Evolutionary conservation across 2,888 invertebrate species (phyloP).

Genomic region (Chymomyza fuscimana): DNA sequence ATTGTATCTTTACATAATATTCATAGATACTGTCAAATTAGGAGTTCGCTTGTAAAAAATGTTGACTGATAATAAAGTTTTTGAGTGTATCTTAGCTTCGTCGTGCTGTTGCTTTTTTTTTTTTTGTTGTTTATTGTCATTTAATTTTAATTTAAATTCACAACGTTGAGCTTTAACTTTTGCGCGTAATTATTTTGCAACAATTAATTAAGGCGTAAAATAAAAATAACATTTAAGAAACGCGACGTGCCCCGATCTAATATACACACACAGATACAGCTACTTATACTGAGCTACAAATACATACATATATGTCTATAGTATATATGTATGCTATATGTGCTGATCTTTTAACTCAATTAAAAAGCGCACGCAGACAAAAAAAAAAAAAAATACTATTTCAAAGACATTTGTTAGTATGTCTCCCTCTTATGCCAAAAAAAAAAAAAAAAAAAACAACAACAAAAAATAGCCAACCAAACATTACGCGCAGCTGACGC

Average conservation of each 20-base stretch:
- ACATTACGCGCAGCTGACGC: slow-evolving; percentile 37
- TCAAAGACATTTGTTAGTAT: slow-evolving; percentile 44
- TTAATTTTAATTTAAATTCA: slow-evolving; percentile 49
- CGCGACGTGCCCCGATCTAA: slow-evolving; percentile 2
- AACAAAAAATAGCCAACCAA: slow-evolving; percentile 31
- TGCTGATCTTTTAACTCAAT: slow-evolving; percentile 67
- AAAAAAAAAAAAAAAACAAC: background rate
- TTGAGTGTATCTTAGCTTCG: too few species aligned
- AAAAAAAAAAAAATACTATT: slow-evolving; percentile 32
- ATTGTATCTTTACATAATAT: too few species aligned
- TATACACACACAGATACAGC: background rate
- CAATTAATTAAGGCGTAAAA: slow-evolving; percentile 71
- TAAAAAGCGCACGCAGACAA: slow-evolving; percentile 68
- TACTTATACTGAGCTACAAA: too few species aligned
- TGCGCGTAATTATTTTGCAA: slow-evolving; percentile 74
- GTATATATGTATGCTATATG: slow-evolving; percentile 35
- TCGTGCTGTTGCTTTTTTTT: background rate
- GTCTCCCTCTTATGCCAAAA: slow-evolving; percentile 3
- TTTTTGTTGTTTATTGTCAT: slow-evolving; percentile 29
- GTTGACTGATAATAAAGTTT: too few species aligned
- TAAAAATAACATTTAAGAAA: slow-evolving; percentile 56
- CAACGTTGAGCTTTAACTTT: slow-evolving; percentile 64
- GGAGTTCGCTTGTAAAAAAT: too few species aligned
- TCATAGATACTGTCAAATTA: too few species aligned
- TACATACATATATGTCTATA: too few species aligned